Evolutionary conservation across 2,888 invertebrate species (phyloP).

Genomic region (Meandrusa payeni): DNA sequence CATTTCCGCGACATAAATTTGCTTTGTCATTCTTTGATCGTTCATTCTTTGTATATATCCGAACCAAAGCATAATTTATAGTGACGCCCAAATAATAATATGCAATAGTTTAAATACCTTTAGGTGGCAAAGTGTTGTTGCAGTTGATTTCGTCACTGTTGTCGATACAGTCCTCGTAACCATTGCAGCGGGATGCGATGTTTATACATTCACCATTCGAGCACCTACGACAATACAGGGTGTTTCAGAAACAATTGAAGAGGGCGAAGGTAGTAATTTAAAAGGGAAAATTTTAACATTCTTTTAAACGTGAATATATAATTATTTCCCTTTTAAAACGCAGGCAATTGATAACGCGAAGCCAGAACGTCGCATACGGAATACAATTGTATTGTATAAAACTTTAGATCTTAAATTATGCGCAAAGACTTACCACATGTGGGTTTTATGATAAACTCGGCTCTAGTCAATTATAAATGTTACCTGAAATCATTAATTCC

Average conservation of each 20-base stretch:
- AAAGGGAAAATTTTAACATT: too few species aligned
- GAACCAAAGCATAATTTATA: too few species aligned
- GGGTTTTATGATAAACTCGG: too few species aligned
- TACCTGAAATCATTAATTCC: conserved; percentile 66
- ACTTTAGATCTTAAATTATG: too few species aligned
- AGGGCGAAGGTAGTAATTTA: too few species aligned
- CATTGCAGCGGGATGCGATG: conserved; percentile 76
- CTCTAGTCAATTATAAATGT: conserved; percentile 22
- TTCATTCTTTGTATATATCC: too few species aligned
- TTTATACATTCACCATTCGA: conserved; percentile 71
- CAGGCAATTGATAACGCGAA: conserved; percentile 9
- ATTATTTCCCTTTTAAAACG: neutral
- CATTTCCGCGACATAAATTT: too few species aligned
- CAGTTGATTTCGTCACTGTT: conserved; percentile 78
- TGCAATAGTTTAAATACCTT: conserved; percentile 33
- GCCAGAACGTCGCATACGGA: neutral
- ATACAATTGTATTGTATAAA: neutral
- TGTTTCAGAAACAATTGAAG: too few species aligned
- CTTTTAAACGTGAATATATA: too few species aligned
- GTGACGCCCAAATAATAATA: too few species aligned
- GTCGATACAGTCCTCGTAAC: conserved; percentile 78
- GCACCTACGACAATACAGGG: conserved; percentile 53
- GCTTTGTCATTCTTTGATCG: too few species aligned
- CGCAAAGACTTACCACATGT: too few species aligned
- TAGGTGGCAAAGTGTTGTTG: conserved; percentile 55